A percentile compares a stretch with the other conserved stretches of the same genome.
Conservation (phyloP, 2,113 vertebrate species). For the Ictalurus furcatus region DNA sequence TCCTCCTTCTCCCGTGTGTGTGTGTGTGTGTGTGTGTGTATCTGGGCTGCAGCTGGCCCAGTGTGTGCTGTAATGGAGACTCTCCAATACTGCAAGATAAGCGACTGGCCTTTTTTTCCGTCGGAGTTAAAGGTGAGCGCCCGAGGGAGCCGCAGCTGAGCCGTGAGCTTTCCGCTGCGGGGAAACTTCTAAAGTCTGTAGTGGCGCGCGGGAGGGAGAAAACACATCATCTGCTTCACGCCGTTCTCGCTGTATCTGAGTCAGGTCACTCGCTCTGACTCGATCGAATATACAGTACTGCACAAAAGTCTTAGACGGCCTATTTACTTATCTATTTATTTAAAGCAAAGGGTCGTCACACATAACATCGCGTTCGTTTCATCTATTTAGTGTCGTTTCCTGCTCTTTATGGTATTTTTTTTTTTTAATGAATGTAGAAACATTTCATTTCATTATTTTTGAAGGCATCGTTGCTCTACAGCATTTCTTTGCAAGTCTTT, state of each 20-base stretch:
- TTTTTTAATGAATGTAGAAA: no score
- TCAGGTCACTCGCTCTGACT: not conserved
- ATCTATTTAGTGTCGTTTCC: no score
- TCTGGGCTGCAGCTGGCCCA: slow-evolving; percentile 38
- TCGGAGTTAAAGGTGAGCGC: slow-evolving; percentile 36
- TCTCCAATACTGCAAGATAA: slow-evolving; percentile 50
- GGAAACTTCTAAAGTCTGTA: not conserved
- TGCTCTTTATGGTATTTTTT: no score
- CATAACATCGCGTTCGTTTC: no score
- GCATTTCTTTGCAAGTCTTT: no score
- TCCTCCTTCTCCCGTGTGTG: slow-evolving; percentile 20
- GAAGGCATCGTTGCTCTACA: no score
- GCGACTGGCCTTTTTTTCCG: slow-evolving; percentile 28
- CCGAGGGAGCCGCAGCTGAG: slow-evolving; percentile 25
- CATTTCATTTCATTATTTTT: no score
- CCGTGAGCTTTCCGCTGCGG: slow-evolving; percentile 21
- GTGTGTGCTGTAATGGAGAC: slow-evolving; percentile 48
- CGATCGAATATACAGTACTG: not conserved
- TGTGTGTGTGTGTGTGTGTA: slow-evolving; percentile 26
- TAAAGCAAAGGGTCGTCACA: no score
- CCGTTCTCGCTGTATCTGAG: not conserved
- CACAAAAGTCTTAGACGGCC: no score
- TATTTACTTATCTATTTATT: no score
- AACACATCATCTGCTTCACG: not conserved
- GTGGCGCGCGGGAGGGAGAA: not conserved